phyloP scores from a whole-genome alignment of 2,797 vertebrate genomes.

The Apogon talboti region DNA sequence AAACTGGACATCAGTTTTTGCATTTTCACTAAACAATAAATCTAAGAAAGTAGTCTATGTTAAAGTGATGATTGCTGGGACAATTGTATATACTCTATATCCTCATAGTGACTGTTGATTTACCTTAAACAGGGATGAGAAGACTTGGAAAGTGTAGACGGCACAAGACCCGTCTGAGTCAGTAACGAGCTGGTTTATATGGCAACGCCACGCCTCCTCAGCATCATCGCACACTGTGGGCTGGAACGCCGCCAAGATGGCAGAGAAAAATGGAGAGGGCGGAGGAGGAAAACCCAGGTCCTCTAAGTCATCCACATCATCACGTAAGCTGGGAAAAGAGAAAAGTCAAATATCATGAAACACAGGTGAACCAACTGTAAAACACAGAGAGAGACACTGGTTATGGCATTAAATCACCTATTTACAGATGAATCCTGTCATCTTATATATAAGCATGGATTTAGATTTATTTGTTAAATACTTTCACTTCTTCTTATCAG shows the following conservation, averaged over 20 bases:
- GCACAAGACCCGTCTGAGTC: conserved; percentile 96
- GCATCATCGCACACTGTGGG: conserved; percentile 93
- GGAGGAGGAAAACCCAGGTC: conserved; percentile 90
- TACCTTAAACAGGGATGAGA: conserved; percentile 97
- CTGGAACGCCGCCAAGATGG: conserved; percentile 97
- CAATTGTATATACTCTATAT: too few relatives aligned
- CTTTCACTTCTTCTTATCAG: too few relatives aligned
- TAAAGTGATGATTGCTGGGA: too few relatives aligned
- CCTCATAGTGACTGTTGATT: background rate
- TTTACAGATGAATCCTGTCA: too few relatives aligned
- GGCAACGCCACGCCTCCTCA: conserved; percentile 95
- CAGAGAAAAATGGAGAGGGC: conserved; percentile 97
- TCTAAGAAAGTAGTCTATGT: too few relatives aligned
- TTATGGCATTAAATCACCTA: too few relatives aligned
- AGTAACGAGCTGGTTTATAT: conserved; percentile 94
- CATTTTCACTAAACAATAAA: too few relatives aligned
- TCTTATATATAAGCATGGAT: background rate
- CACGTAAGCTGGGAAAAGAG: conserved; percentile 86
- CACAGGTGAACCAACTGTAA: background rate
- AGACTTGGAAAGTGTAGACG: conserved; percentile 98
- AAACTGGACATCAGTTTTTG: too few relatives aligned
- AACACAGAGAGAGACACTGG: too few relatives aligned
- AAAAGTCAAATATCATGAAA: conserved; percentile 19
- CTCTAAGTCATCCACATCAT: conserved; percentile 88
- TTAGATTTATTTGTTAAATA: background rate